These are phyloP conservation scores for Balaeniceps rex DNA, from an alignment of 2,113 vertebrate genomes.

Conservation along the genomic window DNA sequence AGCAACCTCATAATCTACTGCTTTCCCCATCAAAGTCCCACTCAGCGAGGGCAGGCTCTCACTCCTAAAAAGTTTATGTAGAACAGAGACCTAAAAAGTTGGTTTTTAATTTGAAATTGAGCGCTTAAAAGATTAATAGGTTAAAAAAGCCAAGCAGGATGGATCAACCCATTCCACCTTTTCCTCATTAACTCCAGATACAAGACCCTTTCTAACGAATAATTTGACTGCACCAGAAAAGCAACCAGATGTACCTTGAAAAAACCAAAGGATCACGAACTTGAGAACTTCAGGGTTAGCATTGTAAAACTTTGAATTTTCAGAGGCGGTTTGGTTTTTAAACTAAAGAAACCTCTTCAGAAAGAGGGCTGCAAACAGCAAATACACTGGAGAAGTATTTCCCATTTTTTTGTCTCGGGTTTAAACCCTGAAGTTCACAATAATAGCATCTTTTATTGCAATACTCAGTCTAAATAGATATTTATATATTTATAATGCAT, in stretches of 20 bases:
- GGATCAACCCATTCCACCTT: not conserved
- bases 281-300: conserved; percentile 12
- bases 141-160: conserved; percentile 17
- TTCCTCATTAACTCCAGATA: not conserved
- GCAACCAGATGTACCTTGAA: not conserved
- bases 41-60: conserved; percentile 17
- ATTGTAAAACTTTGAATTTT: rapidly evolving
- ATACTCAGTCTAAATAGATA: not conserved
- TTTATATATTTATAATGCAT: not conserved
- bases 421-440: conserved; percentile 51
- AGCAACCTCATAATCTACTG: conserved; percentile 45
- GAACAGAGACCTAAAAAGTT: conserved; percentile 22
- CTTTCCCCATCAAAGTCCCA: conserved; percentile 28
- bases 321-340: not conserved
- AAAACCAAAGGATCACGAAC: not conserved
- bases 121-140: not conserved
- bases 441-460: not conserved
- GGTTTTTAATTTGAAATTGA: not conserved
- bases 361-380: not conserved
- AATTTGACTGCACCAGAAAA: not conserved
- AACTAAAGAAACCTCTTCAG: not conserved
- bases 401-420: not conserved
- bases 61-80: not conserved
- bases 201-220: not conserved
- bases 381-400: not conserved